These are phyloP conservation scores for Chymomyza procnemis DNA, from an alignment of 2,888 invertebrate genomes.

Conservation along the genomic window DNA sequence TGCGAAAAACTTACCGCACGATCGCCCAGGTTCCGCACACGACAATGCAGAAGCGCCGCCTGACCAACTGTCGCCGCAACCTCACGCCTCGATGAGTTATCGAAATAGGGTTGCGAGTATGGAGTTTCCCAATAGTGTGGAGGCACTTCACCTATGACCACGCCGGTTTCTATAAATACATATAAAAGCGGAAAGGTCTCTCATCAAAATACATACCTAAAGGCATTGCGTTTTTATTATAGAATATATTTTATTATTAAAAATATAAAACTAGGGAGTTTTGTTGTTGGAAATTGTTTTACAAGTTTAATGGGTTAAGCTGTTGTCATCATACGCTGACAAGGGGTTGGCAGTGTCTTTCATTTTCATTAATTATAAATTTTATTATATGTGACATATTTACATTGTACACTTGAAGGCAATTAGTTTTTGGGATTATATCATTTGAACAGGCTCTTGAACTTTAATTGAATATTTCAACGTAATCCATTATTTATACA, in stretches of 20 bases:
- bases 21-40: slow-evolving; percentile 91
- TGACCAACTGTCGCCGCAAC: slow-evolving; percentile 92
- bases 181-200: not conserved
- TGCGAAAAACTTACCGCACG: slow-evolving; percentile 85
- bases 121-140: slow-evolving; percentile 80
- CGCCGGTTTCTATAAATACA: slow-evolving; percentile 71
- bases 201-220: too few species aligned
- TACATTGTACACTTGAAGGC: not conserved
- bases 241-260: too few species aligned
- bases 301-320: not conserved
- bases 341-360: not conserved
- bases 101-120: slow-evolving; percentile 92
- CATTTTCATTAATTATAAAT: not conserved
- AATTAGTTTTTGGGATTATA: not conserved
- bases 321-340: not conserved
- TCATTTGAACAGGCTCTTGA: not conserved
- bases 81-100: slow-evolving; percentile 90
- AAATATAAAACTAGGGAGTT: not conserved
- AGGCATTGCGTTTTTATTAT: too few species aligned
- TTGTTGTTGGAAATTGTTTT: not conserved
- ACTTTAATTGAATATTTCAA: not conserved
- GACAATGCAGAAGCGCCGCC: slow-evolving; percentile 90
- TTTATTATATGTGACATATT: not conserved
- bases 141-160: slow-evolving; percentile 77
- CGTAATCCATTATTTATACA: not conserved